Conservation (phyloP, 2,888 invertebrate species). For the Eremobia ochroleuca region DNA sequence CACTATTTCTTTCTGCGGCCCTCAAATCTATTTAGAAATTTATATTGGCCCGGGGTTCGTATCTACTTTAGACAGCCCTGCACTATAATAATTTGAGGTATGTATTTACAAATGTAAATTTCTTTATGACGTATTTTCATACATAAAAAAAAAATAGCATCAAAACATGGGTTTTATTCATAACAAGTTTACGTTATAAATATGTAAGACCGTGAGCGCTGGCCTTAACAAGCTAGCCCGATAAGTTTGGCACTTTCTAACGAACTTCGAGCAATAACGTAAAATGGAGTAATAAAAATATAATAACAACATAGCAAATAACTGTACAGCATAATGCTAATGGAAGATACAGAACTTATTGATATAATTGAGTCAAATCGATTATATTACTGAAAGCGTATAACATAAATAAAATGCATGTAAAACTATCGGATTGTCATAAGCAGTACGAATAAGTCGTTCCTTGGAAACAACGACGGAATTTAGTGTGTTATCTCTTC, state of each 20-base stretch:
- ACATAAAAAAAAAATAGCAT: neutral
- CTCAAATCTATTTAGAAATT: no score
- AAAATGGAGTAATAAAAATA: conserved; percentile 75
- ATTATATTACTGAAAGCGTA: conserved; percentile 64
- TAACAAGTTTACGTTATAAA: neutral
- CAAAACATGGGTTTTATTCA: neutral
- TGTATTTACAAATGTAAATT: neutral
- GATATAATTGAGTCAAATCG: conserved; percentile 62
- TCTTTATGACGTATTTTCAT: neutral
- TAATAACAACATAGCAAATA: conserved; percentile 78
- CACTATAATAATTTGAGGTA: neutral
- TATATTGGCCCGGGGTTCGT: no score
- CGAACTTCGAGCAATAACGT: conserved; percentile 80
- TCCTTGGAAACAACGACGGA: conserved; percentile 36
- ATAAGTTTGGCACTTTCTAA: conserved; percentile 79
- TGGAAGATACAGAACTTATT: conserved; percentile 85
- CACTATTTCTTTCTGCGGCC: no score
- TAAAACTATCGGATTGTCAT: conserved; percentile 61
- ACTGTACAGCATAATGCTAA: conserved; percentile 82
- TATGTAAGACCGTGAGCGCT: conserved; percentile 44
- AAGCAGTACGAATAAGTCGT: conserved; percentile 31
- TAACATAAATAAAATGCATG: conserved; percentile 72
- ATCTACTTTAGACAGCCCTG: no score
- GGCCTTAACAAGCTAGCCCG: conserved; percentile 58
- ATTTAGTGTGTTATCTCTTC: conserved; percentile 18